Base-by-base conservation (phyloP, 2,888 invertebrate genomes). In the Shargacucullia verbasci region DNA sequence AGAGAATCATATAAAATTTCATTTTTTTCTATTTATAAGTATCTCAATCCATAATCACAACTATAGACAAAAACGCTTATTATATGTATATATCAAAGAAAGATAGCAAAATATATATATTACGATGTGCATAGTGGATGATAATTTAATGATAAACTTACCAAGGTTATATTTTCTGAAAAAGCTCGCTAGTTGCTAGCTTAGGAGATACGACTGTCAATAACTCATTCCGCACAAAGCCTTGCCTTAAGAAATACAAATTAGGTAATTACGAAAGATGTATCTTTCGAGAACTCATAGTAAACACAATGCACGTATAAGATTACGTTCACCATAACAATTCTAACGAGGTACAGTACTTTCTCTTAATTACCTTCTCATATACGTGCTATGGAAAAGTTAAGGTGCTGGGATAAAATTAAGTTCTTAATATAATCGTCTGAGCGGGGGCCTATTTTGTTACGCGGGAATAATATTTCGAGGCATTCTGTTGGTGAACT, bases 301-400 rank as follows among this genome's bases (percentile, higher is more conserved):
- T 82, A 82, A 49, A 56, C 12, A 44, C 71, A 59, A 57, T 76
- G 55, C 78, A 80, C 79, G 80, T 80, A 81, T 73, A 80, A 80
- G 80, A 84, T 87, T 84, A 84, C 79, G 67, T 83, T 82, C 75
- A 73, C 79, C 81, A 81, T 88, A 85, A 87, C 86, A 88, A 85
- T 84, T 85, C 81, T 83, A 88, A 88, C 85, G 84, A 83, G 86
- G 74, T 76, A 78, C 77, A 80, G 84, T 84, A 81, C 85, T 83
- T 87, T 84, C 85, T 82, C 87, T 82, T 89, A 89, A 88, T 90
- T 86, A 80, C 87, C 81, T 82, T 81, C 81, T 80, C 81, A 76
- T 29, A 79, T 80, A 84, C 81, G 78, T 80, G 78, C 75, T 80
- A 82, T 80, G 79, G 74, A 83, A 83, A 83, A 81, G 80, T 83